Conservation (phyloP, 2,797 vertebrate genomes). For the Clamator glandarius region DNA sequence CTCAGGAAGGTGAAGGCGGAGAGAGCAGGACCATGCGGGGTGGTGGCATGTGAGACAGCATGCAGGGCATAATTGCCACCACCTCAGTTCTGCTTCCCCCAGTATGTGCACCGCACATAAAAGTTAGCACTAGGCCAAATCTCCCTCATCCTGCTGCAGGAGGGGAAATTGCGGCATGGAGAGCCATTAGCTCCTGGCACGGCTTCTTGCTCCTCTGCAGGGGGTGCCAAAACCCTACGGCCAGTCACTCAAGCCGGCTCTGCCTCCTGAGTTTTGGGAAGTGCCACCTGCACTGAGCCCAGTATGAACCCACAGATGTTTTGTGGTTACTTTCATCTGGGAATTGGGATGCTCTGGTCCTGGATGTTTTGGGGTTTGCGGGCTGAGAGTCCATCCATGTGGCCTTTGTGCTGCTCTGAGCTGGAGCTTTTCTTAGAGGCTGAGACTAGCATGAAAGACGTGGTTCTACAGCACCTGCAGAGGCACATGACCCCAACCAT, state of each 20-base stretch:
- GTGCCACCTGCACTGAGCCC: neutral
- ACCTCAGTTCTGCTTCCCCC: fast-evolving
- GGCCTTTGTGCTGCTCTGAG: neutral
- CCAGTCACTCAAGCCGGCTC: neutral
- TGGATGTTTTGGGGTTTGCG: fast-evolving
- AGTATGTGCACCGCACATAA: fast-evolving
- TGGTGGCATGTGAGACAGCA: fast-evolving
- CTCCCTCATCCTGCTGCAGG: fast-evolving
- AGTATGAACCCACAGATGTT: neutral
- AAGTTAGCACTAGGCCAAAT: neutral
- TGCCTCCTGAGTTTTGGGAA: neutral
- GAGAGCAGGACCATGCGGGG: fast-evolving
- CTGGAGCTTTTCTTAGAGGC: neutral
- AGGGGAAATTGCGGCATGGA: neutral
- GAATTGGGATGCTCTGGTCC: fast-evolving
- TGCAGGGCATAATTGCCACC: neutral
- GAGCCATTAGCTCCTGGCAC: fast-evolving
- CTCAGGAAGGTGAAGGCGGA: neutral
- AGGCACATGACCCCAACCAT: neutral
- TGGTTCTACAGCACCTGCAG: neutral
- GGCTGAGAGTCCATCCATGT: fast-evolving
- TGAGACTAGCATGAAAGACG: fast-evolving
- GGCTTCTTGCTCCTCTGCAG: conserved; percentile 42
- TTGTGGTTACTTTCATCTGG: fast-evolving
- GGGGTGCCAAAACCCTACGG: conserved; percentile 50